Evolutionary conservation across 2,888 invertebrate species (phyloP).

Genomic region (Oxycera nigricornis): DNA sequence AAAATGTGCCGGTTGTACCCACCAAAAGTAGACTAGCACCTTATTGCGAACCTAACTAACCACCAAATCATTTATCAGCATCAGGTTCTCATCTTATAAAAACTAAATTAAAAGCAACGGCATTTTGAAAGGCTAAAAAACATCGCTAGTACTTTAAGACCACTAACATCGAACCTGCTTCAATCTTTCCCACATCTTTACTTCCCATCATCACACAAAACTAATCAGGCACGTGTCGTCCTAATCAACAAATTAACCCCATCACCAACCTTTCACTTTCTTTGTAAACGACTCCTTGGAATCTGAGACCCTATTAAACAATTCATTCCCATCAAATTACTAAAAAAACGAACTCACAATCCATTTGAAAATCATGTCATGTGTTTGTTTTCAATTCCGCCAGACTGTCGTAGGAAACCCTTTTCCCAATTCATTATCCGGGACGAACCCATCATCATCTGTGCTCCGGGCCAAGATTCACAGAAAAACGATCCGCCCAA

Average conservation of each 20-base stretch:
- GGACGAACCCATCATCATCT: not conserved
- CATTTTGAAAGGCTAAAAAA: too few species aligned
- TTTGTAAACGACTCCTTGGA: not conserved
- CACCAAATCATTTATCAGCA: too few species aligned
- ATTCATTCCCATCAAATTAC: not conserved
- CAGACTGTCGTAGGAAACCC: not conserved
- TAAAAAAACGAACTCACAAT: not conserved
- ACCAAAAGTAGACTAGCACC: too few species aligned
- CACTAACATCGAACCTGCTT: too few species aligned
- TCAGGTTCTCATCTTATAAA: too few species aligned
- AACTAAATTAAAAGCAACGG: too few species aligned
- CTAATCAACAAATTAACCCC: not conserved
- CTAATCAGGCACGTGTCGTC: not conserved
- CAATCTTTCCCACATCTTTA: too few species aligned
- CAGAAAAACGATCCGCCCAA: not conserved
- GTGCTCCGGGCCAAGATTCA: not conserved
- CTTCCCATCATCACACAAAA: not conserved
- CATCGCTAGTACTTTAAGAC: too few species aligned
- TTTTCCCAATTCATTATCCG: not conserved
- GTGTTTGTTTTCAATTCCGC: slow-evolving; percentile 39
- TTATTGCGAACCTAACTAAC: too few species aligned
- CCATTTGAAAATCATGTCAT: slow-evolving; percentile 35
- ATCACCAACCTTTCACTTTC: not conserved
- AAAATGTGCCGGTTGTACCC: too few species aligned
- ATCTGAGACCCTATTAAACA: not conserved